These are phyloP conservation scores for Oreotrochilus melanogaster DNA, from an alignment of 2,113 vertebrate genomes.

Conservation along the genomic window DNA sequence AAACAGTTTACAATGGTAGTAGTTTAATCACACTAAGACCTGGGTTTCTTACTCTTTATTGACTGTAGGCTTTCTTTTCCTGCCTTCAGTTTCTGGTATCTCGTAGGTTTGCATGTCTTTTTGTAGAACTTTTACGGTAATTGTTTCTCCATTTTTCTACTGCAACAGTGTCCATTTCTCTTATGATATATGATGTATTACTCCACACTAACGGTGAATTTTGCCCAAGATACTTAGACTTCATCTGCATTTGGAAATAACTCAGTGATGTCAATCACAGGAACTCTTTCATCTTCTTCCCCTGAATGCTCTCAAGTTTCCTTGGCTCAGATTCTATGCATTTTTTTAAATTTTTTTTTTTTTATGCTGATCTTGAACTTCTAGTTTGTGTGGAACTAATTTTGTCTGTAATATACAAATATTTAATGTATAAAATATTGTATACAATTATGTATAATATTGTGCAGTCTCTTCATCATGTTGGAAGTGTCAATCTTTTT, in stretches of 20 bases:
- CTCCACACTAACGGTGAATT: neutral
- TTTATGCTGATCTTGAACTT: neutral
- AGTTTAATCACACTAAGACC: neutral
- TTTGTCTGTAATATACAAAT: too few species aligned
- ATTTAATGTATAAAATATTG: too few species aligned
- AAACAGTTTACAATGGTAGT: neutral
- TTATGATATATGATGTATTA: neutral
- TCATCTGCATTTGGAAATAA: neutral
- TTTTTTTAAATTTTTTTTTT: neutral
- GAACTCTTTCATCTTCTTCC: neutral
- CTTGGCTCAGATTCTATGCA: neutral
- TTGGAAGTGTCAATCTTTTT: neutral
- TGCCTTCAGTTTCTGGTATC: neutral
- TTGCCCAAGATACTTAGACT: neutral
- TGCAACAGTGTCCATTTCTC: neutral
- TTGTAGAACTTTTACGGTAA: neutral
- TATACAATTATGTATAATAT: neutral
- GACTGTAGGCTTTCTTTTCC: neutral
- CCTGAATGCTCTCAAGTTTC: neutral
- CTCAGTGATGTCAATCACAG: neutral
- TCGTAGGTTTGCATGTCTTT: neutral
- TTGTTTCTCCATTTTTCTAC: neutral
- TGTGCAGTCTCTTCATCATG: neutral
- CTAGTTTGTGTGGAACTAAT: neutral
- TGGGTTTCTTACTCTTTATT: neutral